Base-by-base conservation (phyloP, 2,797 vertebrate genomes). In the Catamblyrhynchus diadema region DNA sequence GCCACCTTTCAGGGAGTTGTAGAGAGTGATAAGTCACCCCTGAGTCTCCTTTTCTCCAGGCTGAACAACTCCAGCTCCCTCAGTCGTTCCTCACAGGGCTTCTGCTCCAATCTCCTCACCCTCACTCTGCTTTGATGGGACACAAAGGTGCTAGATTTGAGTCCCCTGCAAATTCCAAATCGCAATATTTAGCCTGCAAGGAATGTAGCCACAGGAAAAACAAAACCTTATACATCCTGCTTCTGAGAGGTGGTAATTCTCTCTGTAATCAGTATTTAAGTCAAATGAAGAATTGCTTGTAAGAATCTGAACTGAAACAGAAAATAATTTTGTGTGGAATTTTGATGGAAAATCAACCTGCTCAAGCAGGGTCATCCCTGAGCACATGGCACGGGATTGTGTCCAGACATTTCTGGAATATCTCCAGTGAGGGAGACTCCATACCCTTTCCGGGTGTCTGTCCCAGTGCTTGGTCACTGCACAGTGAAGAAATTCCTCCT, bases 401-500 rank as follows among this genome's bases (percentile, higher is more conserved):
- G 10, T 37, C 27, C 45, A 28, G 27, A 20, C 0, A 0, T 0
- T 2, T 51, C 37, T 67, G 37, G 61, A 51, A 28, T 32, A 51
- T 20, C 19, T 59, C n/a, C 53, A 37, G 12, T 27, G 37, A 37
- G 12, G 22, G 27, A 50, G 11, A 0, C 8, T 50, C 27, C 25
- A 22, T 51, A 32, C 0, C 4, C 3, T 42, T 18, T 9, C 18
- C 37, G 32, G 27, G 1, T 5, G 3, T 22, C 51, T 2, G 12
- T 32, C 0, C 12, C 50, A 50, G 27, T 37, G 37, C 22, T 50
- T 0, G 0, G 35, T 42, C 70, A 1, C 22, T 50, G 70, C 18
- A 32, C 12, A 27, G 12, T 0, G 0, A 27, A 50, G 12, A 7
- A 74, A 7, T 37, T 66, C n/a, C 16, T 16, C 18, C 70, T 23